phyloP scores from a whole-genome alignment of 2,113 vertebrate genomes.

The Microtus pennsylvanicus region DNA sequence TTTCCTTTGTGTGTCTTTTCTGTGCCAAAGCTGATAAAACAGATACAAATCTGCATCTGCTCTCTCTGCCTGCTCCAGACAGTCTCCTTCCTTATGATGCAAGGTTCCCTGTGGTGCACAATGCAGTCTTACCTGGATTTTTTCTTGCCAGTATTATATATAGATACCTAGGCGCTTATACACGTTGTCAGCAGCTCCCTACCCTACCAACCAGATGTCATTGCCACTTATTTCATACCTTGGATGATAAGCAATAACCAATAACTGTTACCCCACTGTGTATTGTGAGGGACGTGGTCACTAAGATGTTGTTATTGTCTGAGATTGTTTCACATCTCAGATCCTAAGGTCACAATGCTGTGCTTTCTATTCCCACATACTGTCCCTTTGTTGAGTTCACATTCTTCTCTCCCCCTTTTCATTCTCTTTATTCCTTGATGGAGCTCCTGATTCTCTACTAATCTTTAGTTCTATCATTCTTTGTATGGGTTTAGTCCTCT shows the following conservation, averaged over 20 bases:
- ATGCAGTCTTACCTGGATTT: not conserved
- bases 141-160: not conserved
- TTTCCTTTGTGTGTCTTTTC: not conserved
- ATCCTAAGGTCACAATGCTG: not conserved
- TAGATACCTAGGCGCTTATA: not conserved
- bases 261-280: too few relatives aligned
- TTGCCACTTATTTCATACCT: not conserved
- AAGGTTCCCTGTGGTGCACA: not conserved
- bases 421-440: not conserved
- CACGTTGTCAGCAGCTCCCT: fast-evolving
- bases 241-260: not conserved
- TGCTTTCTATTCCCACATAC: not conserved
- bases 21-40: not conserved
- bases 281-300: not conserved
- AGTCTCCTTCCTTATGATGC: too few relatives aligned
- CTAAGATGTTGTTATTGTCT: not conserved
- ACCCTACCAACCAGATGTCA: too few relatives aligned
- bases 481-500: not conserved
- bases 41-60: not conserved
- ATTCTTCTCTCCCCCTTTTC: too few relatives aligned
- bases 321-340: not conserved
- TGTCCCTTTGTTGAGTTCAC: not conserved
- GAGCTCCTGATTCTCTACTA: not conserved
- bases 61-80: not conserved
- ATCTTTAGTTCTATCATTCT: not conserved